These are phyloP conservation scores for Lota lota DNA, from an alignment of 2,113 vertebrate species.

Conservation along the genomic window DNA sequence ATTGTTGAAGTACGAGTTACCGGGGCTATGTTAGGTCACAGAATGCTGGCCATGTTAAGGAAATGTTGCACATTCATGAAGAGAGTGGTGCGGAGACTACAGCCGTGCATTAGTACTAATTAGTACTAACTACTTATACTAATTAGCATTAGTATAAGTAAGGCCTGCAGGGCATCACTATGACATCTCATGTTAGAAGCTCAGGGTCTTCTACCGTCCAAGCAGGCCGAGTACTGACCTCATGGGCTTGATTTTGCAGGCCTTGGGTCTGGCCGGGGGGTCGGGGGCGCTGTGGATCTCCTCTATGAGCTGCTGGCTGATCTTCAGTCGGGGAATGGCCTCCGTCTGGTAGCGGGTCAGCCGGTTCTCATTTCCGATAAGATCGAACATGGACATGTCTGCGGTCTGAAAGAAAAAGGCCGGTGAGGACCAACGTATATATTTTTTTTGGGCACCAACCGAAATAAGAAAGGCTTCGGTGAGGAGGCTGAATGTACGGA, in stretches of 20 bases:
- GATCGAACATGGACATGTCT: constrained; percentile 82
- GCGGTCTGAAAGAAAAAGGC: constrained; percentile 68
- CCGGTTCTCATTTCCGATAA: constrained; percentile 83
- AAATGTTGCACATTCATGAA: too few species aligned
- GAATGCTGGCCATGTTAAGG: too few species aligned
- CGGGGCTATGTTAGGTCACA: too few species aligned
- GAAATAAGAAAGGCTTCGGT: not conserved
- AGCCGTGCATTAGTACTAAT: too few species aligned
- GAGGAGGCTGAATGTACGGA: not conserved
- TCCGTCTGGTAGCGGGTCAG: constrained; percentile 85
- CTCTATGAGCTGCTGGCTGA: constrained; percentile 85
- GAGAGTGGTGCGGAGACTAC: too few species aligned
- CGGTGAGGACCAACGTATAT: not conserved
- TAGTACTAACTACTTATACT: too few species aligned
- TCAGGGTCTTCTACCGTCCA: not conserved
- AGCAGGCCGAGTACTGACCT: constrained; percentile 65
- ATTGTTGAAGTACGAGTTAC: too few species aligned
- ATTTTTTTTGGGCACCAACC: not conserved
- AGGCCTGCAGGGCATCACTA: too few species aligned
- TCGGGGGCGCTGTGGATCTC: constrained; percentile 83
- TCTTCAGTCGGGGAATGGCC: constrained; percentile 82
- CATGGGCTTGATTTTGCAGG: constrained; percentile 87
- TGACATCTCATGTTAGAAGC: too few species aligned
- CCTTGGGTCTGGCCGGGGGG: constrained; percentile 73
- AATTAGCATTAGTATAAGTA: too few species aligned